Evolutionary conservation across 1,140 invertebrate genomes (phyloP).

Genomic region (Antheraea pernyi): DNA sequence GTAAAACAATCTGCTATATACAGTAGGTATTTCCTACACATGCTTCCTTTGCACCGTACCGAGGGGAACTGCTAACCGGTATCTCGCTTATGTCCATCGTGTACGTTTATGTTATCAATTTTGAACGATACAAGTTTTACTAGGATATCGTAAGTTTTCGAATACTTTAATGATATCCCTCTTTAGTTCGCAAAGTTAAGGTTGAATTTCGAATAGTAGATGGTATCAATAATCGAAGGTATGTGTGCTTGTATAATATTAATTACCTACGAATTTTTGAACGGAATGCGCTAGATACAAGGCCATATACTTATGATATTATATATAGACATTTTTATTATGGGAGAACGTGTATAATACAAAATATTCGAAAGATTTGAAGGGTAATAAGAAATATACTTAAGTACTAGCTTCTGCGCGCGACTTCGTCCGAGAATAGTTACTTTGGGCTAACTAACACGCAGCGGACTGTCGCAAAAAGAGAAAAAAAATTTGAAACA

Average conservation of each 20-base stretch:
- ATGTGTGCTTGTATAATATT: slow-evolving; percentile 12
- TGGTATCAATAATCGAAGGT: slow-evolving; percentile 11
- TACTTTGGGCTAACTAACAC: too few relatives aligned
- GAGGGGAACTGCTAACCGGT: background rate
- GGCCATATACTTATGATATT: slow-evolving; percentile 17
- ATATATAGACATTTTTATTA: slow-evolving; percentile 5
- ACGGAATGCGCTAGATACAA: slow-evolving; percentile 19
- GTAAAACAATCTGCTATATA: background rate
- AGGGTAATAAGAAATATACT: background rate
- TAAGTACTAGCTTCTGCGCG: too few relatives aligned
- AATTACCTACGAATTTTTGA: too few relatives aligned
- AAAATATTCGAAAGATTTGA: background rate
- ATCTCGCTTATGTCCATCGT: background rate
- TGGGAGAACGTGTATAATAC: background rate
- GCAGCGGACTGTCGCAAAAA: too few relatives aligned
- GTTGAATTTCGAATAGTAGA: slow-evolving; percentile 15
- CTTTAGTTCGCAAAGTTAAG: slow-evolving; percentile 10
- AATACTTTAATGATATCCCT: background rate
- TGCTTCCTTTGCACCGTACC: slow-evolving; percentile 7
- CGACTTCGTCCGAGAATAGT: too few relatives aligned
- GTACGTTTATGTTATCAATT: slow-evolving; percentile 16
- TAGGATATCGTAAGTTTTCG: background rate
- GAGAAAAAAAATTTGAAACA: too few relatives aligned
- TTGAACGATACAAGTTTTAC: background rate
- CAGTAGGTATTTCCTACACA: slow-evolving; percentile 5